A percentile compares a stretch with the other conserved stretches of the same genome.
phyloP scores from a whole-genome alignment of 2,797 vertebrate genomes.

The Semotilus atromaculatus region DNA sequence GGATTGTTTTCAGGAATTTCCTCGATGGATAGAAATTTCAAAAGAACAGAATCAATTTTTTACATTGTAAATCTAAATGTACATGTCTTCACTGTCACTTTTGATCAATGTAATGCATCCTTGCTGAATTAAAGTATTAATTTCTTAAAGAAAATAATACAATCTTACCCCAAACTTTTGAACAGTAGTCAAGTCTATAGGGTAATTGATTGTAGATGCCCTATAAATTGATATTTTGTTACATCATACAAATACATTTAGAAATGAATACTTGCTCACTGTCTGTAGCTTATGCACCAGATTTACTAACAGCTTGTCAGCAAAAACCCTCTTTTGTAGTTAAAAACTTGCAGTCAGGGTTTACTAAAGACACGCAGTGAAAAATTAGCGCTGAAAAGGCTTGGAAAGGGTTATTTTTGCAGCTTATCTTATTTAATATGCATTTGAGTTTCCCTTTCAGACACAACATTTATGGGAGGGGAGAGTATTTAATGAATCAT shows the following conservation, averaged over 20 bases:
- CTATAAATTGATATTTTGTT: background rate
- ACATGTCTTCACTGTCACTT: no score
- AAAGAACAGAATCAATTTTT: background rate
- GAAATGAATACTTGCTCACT: background rate
- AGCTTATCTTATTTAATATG: no score
- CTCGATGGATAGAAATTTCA: background rate
- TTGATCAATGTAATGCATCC: background rate
- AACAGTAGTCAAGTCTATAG: background rate
- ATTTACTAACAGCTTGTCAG: no score
- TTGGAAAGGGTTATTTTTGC: no score
- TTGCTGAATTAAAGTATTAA: background rate
- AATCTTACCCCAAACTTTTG: background rate
- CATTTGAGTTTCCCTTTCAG: no score
- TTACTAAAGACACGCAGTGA: no score
- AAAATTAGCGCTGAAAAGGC: no score
- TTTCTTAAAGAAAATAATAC: background rate
- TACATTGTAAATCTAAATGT: background rate
- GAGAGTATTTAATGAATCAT: no score
- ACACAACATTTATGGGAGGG: no score
- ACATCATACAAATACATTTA: background rate
- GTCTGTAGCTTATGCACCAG: no score
- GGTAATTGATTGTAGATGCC: background rate
- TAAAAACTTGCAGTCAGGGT: no score
- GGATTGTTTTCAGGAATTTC: background rate
- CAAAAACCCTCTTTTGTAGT: no score